Conservation (phyloP, 2,113 vertebrate genomes). For the Carassius gibelio region DNA sequence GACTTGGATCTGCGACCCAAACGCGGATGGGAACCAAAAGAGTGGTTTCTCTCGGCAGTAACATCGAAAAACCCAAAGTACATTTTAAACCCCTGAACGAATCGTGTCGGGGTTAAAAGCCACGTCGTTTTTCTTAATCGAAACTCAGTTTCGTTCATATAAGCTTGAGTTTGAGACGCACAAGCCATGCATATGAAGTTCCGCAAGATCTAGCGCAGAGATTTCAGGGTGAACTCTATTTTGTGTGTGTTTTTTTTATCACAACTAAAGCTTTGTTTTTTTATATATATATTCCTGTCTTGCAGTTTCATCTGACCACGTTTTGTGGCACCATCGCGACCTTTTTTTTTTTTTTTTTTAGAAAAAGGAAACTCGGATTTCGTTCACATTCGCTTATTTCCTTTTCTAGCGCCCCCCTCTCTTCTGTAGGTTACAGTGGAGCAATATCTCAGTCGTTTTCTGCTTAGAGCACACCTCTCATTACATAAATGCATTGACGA, state of each 20-base stretch:
- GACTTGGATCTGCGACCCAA: conserved; percentile 51
- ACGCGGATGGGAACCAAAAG: conserved; percentile 60
- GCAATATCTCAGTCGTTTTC: background rate
- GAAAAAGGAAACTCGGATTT: conserved; percentile 35
- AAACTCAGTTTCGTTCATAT: background rate
- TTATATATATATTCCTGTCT: no score
- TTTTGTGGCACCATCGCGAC: conserved; percentile 7
- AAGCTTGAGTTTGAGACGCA: conserved; percentile 20
- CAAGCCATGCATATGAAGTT: conserved; percentile 57
- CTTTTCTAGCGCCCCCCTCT: conserved; percentile 59
- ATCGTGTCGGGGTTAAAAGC: background rate
- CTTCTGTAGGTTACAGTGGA: conserved; percentile 18
- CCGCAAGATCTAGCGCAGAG: conserved; percentile 56
- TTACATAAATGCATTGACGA: conserved; percentile 9
- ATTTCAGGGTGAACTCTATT: background rate
- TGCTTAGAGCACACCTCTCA: background rate
- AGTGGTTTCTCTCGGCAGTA: conserved; percentile 46
- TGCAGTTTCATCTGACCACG: conserved; percentile 2
- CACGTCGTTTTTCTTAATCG: background rate
- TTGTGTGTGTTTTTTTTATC: background rate
- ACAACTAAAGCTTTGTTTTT: background rate
- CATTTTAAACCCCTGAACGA: conserved; percentile 4
- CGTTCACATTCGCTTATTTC: conserved; percentile 54
- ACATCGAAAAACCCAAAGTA: background rate
- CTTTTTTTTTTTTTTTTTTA: background rate